Evolutionary conservation across 2,797 vertebrate species (phyloP).

Genomic region (Podarcis siculus): DNA sequence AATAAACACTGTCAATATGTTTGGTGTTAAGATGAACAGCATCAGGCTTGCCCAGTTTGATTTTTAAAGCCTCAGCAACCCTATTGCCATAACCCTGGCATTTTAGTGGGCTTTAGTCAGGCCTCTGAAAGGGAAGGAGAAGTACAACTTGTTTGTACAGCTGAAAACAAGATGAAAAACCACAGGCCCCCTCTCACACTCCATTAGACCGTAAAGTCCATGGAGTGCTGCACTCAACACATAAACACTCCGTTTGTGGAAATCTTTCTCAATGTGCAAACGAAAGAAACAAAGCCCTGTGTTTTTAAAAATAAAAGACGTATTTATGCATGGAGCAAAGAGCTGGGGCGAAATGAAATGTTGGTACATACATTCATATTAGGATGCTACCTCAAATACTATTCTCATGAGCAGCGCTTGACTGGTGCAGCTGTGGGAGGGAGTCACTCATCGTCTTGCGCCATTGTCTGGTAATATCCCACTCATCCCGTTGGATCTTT

Average conservation of each 20-base stretch:
- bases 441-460: background rate
- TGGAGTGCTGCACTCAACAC: slow-evolving; percentile 92
- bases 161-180: slow-evolving; percentile 98
- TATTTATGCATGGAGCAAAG: slow-evolving; percentile 81
- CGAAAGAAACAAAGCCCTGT: slow-evolving; percentile 73
- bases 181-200: slow-evolving; percentile 93
- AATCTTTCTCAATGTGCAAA: slow-evolving; percentile 82
- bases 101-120: slow-evolving; percentile 69
- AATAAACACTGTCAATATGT: slow-evolving; percentile 81
- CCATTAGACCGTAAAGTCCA: slow-evolving; percentile 93
- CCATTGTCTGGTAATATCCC: background rate
- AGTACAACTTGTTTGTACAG: slow-evolving; percentile 93
- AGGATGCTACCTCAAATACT: no score
- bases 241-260: slow-evolving; percentile 93
- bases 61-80: slow-evolving; percentile 76
- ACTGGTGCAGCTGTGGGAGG: background rate
- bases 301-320: slow-evolving; percentile 81
- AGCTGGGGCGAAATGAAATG: slow-evolving; percentile 61
- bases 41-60: slow-evolving; percentile 68
- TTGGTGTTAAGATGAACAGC: slow-evolving; percentile 77
- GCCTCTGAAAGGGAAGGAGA: slow-evolving; percentile 78
- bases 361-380: slow-evolving; percentile 12
- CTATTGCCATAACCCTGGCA: slow-evolving; percentile 58
- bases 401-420: background rate
- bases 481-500: background rate